Evolutionary conservation across 1,140 invertebrate species (phyloP).

Genomic region (Pachyrhynchus sulphureomaculatus): DNA sequence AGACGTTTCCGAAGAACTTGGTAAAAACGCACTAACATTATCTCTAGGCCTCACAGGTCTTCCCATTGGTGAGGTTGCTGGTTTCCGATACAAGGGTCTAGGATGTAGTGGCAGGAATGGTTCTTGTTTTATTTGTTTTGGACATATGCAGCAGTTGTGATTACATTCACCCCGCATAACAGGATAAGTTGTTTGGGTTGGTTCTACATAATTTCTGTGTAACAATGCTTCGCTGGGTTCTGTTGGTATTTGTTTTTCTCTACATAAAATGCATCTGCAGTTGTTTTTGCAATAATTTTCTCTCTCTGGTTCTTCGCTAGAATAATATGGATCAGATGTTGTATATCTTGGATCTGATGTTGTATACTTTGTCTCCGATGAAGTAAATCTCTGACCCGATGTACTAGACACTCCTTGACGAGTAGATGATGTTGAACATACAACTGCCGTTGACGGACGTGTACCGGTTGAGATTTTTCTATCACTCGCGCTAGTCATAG

Average conservation of each 20-base stretch:
- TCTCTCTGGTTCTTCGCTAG: constrained; percentile 14
- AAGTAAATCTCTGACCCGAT: background rate
- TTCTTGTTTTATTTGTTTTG: too few species aligned
- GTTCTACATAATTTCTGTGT: too few species aligned
- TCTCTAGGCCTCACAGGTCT: background rate
- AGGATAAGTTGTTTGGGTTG: too few species aligned
- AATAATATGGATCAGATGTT: constrained; percentile 1
- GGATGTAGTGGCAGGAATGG: too few species aligned
- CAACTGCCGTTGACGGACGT: background rate
- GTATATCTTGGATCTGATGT: background rate
- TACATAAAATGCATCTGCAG: constrained; percentile 5
- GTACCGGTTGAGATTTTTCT: too few species aligned
- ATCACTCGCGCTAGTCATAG: background rate
- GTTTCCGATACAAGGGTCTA: too few species aligned
- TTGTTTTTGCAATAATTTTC: background rate
- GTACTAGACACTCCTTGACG: background rate
- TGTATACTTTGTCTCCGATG: too few species aligned
- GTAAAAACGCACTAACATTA: background rate
- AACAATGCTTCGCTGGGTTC: background rate
- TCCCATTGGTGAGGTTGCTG: too few species aligned
- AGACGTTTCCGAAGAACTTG: background rate
- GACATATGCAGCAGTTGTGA: too few species aligned
- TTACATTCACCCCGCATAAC: too few species aligned
- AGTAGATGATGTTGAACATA: background rate
- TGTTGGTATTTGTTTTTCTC: background rate